Base-by-base conservation (phyloP, 2,797 vertebrate species). In the Oryzias sinensis region DNA sequence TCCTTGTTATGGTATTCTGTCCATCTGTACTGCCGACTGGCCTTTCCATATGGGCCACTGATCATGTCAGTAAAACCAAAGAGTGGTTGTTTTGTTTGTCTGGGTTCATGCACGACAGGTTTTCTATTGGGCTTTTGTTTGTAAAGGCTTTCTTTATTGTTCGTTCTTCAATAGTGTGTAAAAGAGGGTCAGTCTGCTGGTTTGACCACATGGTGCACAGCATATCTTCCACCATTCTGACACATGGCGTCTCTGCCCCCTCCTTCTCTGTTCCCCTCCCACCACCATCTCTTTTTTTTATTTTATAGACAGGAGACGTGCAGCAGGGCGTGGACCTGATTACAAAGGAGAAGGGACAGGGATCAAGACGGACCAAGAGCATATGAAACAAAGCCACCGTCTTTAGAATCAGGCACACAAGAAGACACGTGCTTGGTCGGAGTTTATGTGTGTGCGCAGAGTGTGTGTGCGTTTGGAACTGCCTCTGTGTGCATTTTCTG, bases 171-270 rank as follows among this genome's bases (percentile, higher is more conserved):
- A 65, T 70, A 68, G 72, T 54, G 56, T 72, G 57, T 77, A 68
- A 67, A 77, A 61, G 76, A 29, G 48, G 17, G 66, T 77, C 46
- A 4, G 60, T 63, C 79, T 77, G 40, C 56, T 65, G 65, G 63
- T 77, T 64, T 80, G 74, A 86, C 85, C 88, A 89, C 88, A 88
- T 89, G 89, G 74, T 61, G 43, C 66, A 60, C 45, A 74, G 69
- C 56, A 18, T 74, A 87, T 84, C 87, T 82, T 84, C 87, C 84
- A 70, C 68, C 76, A 59, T 86, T 85, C 77, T 89, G 80, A 89
- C 88, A 90, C 80, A 84, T 88, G 83, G 76, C 45, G 65, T 68
- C 69, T 59, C 59, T 65, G 49, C 61, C 33, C 76, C 76, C 74
- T 80, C 82, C 53, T 74, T 73, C 63, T 72, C 41, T 46, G 37